Base-by-base conservation (phyloP, 2,797 vertebrate genomes). In the Characodon lateralis region DNA sequence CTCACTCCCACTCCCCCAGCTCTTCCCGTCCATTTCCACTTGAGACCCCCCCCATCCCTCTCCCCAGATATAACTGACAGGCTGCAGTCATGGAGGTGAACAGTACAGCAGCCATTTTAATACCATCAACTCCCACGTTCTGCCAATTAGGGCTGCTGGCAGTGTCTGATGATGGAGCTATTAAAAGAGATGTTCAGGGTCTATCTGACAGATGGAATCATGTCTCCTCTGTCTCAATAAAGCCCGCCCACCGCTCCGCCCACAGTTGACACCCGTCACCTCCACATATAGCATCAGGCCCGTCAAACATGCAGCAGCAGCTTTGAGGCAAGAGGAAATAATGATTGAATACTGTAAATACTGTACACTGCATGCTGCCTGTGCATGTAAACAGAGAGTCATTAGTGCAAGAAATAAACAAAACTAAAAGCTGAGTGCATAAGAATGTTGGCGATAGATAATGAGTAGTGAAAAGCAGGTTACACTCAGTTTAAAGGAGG, bases 61-160 rank as follows among this genome's bases (percentile, higher is more conserved):
- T 53, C 26, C 5, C 70, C 71, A 73, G 35, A 20, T 91, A 81
- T 89, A 90, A 92, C 86, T 91, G 93, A 93, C 93, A 93, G 89
- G 89, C 87, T 86, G 87, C 91, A 91, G 91, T 92, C 91, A 91
- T 79, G 78, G 88, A 89, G 89, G 89, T 90, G 92, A 91, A 87
- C 83, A 80, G 87, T 87, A 83, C 78, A 74, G 89, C 89, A 83
- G 88, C 90, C 92, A 93, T 94, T 89, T 92, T 92, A 86, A 85
- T 86, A 82, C 84, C 89, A 91, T 92, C 93, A 87, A 89, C 92
- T 71, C 93, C 93, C 92, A 92, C 92, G 72, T 81, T 77, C 80
- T 86, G 90, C 91, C 92, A 94, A 93, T 94, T 93, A 93, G 90
- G 90, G 90, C 89, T 86, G 85, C 89, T 91, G 90, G 90, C 90